These are phyloP conservation scores for Pipistrellus pipistrellus DNA, from an alignment of 2,797 vertebrate species.

Conservation along the genomic window DNA sequence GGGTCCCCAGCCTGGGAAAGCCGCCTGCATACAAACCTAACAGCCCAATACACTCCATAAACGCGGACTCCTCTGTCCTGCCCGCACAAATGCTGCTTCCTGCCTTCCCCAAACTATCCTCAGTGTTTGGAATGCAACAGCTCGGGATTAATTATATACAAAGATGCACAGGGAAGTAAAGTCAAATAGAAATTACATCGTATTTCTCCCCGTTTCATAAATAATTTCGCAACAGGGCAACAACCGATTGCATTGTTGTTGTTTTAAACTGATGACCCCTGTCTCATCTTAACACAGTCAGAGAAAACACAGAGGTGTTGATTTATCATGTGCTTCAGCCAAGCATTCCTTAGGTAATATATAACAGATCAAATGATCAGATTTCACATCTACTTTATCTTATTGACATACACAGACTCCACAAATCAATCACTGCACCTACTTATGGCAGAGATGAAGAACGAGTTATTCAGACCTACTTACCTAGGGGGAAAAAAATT, in stretches of 20 bases:
- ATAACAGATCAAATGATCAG: slow-evolving; percentile 57
- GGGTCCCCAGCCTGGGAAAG: neutral
- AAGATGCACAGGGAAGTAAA: slow-evolving; percentile 23
- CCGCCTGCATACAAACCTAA: neutral
- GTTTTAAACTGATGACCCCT: slow-evolving; percentile 46
- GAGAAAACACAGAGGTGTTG: neutral
- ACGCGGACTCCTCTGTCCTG: neutral
- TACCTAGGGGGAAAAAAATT: slow-evolving; percentile 81
- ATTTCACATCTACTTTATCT: slow-evolving; percentile 55
- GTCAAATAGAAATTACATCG: slow-evolving; percentile 60
- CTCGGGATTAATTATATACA: slow-evolving; percentile 35
- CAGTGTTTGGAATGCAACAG: slow-evolving; percentile 3
- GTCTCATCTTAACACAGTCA: slow-evolving; percentile 14
- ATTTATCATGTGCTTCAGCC: slow-evolving; percentile 61
- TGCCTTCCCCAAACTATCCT: slow-evolving; percentile 47
- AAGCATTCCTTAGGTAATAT: slow-evolving; percentile 59
- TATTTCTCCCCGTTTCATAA: slow-evolving; percentile 32
- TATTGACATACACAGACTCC: slow-evolving; percentile 56
- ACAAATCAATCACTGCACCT: slow-evolving; percentile 73
- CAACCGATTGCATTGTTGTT: slow-evolving; percentile 25
- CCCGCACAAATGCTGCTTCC: slow-evolving; percentile 13
- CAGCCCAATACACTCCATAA: neutral
- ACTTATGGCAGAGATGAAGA: slow-evolving; percentile 76
- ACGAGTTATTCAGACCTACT: slow-evolving; percentile 69
- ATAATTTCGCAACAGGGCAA: slow-evolving; percentile 62